Base-by-base conservation (phyloP, 2,888 invertebrate genomes). In the Athalia circularis region DNA sequence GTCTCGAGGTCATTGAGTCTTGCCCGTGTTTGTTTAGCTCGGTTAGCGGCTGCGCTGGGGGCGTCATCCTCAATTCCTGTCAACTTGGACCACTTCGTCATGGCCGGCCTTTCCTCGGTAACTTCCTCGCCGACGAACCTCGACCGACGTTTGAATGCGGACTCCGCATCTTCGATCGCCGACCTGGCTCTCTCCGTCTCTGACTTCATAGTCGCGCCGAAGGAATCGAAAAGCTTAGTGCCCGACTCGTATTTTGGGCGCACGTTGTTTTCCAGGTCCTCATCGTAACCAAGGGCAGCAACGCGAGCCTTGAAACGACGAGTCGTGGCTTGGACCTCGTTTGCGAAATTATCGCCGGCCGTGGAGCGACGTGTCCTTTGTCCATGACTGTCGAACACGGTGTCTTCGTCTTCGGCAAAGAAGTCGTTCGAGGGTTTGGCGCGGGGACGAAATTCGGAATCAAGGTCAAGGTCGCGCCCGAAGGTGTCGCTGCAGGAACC, bases 1-100 rank as follows among this genome's bases (percentile, higher is more conserved):
- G 93, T 93, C 86, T 96, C 95, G 64, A 96, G 91, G 85, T 95
- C 95, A 57, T 92, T 92, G 15, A 96, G 91, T 68, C 95, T 93
- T 8, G 94, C 94, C 81, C 94, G 92, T 2, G 94, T 92, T 48
- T 92, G 93, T 83, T 93, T 93, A 0, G 95, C 95, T 70, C 96
- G 90, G 65, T 92, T 91, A 29, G 92, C 92, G 0, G 95, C 95
- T 0, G 93, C 93, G 80, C 91, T 92, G 80, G 81, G 13, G 0
- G 82, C 83, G 1, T 86, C 84, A 9, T 87, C 85, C 65, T 92
- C 92, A 7, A 82, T 79, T 59, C 87, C 87, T 45, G 87, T 83
- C 11, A 94, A 78, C n/a, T 94, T 93, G 0, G 93, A 92, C 94
- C 95, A 94, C 86, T 93, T 94, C 15, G 94, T 93, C n/a, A 93